Percentiles rank a stretch among this genome's conserved stretches.
phyloP scores from a whole-genome alignment of 2,797 vertebrate species.

The Oryzias sinensis region DNA sequence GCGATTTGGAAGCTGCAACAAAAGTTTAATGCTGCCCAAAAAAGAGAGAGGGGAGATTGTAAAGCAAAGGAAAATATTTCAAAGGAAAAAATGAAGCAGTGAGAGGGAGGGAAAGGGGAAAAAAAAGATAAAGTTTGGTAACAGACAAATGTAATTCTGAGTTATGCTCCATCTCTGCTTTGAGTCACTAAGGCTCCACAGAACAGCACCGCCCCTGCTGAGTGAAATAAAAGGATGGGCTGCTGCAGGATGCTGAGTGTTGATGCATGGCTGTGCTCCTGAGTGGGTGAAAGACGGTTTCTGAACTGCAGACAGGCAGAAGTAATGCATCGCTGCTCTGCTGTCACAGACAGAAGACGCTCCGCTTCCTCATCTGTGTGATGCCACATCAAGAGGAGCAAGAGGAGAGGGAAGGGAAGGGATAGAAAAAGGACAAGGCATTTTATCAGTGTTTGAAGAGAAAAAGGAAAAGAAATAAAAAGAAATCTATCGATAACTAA shows the following conservation, averaged over 20 bases:
- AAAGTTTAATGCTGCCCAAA: constrained; percentile 55
- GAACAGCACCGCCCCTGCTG: constrained; percentile 5
- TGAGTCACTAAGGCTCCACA: constrained; percentile 6
- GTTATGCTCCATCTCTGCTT: constrained; percentile 30
- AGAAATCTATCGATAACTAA: not conserved
- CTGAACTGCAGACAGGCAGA: constrained; percentile 36
- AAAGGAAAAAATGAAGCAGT: constrained; percentile 46
- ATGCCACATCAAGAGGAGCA: constrained; percentile 5
- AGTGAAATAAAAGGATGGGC: constrained; percentile 41
- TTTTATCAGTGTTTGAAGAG: no score
- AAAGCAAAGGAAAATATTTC: constrained; percentile 28
- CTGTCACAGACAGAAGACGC: constrained; percentile 42
- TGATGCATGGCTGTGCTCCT: constrained; percentile 36
- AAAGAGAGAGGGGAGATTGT: constrained; percentile 23
- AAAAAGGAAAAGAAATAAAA: not conserved
- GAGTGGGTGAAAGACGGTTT: constrained; percentile 28
- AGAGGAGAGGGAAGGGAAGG: not conserved
- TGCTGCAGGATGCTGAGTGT: constrained; percentile 25
- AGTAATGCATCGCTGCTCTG: constrained; percentile 32
- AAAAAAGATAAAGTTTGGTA: constrained; percentile 57
- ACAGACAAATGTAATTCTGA: constrained; percentile 56
- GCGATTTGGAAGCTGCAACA: constrained; percentile 24
- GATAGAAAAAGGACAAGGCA: no score
- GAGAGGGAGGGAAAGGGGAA: constrained; percentile 39
- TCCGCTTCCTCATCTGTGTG: constrained; percentile 18